Evolutionary conservation across 2,888 invertebrate species (phyloP).

Genomic region (Hecatera dysodea): DNA sequence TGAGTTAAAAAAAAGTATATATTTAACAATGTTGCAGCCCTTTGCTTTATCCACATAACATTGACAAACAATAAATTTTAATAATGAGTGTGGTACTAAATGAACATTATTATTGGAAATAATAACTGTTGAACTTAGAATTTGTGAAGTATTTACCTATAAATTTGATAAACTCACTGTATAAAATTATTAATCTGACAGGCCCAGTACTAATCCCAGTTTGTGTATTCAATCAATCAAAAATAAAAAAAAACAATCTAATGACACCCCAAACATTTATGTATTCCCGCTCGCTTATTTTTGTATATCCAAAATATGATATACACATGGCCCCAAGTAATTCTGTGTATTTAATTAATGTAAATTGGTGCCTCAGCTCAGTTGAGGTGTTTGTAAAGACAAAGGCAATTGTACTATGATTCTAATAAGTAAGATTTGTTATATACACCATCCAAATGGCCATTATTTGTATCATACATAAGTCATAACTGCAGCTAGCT

Average conservation of each 20-base stretch:
- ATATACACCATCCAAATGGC: too few species aligned
- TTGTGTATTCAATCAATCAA: background rate
- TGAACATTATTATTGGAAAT: background rate
- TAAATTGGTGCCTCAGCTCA: background rate
- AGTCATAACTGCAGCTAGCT: background rate
- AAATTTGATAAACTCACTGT: background rate
- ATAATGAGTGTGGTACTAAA: too few species aligned
- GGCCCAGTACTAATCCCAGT: background rate
- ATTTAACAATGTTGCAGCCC: too few species aligned
- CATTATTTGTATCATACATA: background rate
- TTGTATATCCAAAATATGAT: background rate
- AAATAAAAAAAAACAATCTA: background rate
- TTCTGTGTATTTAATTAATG: background rate
- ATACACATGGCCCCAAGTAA: background rate
- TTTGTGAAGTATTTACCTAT: background rate
- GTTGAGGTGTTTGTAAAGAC: background rate
- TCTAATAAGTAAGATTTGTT: background rate
- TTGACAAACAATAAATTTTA: too few species aligned
- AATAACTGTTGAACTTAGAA: background rate
- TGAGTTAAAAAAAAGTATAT: too few species aligned
- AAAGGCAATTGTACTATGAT: background rate
- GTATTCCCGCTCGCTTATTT: background rate
- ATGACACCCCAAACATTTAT: background rate
- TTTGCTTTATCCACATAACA: too few species aligned
- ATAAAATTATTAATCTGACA: background rate